These are phyloP conservation scores for Timema cristinae DNA, from an alignment of 2,888 invertebrate genomes.

Conservation along the genomic window DNA sequence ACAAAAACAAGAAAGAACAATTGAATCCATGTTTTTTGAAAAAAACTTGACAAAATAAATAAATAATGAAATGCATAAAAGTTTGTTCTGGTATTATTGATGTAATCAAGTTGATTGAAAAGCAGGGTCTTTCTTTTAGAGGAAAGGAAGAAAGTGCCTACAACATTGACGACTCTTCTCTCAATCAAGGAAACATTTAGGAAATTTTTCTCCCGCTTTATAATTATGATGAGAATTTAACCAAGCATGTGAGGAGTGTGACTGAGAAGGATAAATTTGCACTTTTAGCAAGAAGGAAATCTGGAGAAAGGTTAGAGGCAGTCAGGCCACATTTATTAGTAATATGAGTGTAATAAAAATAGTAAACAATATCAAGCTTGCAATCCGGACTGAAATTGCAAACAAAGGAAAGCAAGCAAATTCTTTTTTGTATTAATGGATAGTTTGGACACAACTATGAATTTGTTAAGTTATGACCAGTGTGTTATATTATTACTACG, in stretches of 20 bases:
- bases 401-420: not conserved
- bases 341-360: not conserved
- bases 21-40: not conserved
- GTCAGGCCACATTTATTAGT: not conserved
- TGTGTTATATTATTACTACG: not conserved
- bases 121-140: constrained; percentile 9
- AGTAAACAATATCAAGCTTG: not conserved
- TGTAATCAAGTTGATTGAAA: constrained; percentile 7
- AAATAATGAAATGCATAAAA: not conserved
- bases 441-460: not conserved
- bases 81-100: not conserved
- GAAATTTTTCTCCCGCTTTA: not conserved
- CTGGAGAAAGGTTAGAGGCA: not conserved
- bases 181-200: not conserved
- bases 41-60: not conserved
- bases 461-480: not conserved
- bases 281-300: not conserved
- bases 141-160: not conserved
- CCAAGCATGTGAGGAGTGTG: not conserved
- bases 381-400: not conserved
- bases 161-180: not conserved
- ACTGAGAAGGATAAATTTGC: not conserved
- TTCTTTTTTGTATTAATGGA: constrained; percentile 6
- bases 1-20: not conserved
- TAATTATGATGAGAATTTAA: not conserved